phyloP scores from a whole-genome alignment of 2,797 vertebrate species.

The Myotis vivesi region DNA sequence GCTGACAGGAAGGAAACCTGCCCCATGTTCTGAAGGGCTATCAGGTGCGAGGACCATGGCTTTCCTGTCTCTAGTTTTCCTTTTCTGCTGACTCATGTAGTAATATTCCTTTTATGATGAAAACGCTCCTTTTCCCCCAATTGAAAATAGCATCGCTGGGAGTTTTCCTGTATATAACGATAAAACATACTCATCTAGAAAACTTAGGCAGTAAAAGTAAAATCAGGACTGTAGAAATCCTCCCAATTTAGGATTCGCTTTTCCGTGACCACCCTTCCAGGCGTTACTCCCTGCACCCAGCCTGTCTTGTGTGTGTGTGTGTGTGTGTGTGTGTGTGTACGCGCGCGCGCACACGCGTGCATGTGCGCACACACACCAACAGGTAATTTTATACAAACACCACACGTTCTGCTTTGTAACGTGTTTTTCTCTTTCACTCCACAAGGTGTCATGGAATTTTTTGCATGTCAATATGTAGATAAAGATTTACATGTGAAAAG shows the following conservation, averaged over 20 bases:
- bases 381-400: background rate
- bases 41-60: background rate
- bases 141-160: background rate
- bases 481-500: constrained; percentile 58
- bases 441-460: constrained; percentile 57
- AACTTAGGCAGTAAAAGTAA: background rate
- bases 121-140: background rate
- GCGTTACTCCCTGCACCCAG: background rate
- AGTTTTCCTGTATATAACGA: constrained; percentile 37
- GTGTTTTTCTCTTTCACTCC: constrained; percentile 28
- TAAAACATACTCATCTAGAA: constrained; percentile 20
- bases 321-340: background rate
- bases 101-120: background rate
- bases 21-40: background rate
- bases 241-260: background rate
- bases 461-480: constrained; percentile 37
- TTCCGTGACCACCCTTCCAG: background rate
- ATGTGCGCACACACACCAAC: background rate
- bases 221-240: background rate
- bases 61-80: constrained; percentile 3
- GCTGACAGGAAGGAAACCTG: background rate
- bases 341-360: no score
- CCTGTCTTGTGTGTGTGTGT: background rate
- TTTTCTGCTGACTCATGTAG: constrained; percentile 18
- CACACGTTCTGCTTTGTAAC: background rate